Conservation (phyloP, 2,113 vertebrate genomes). For the Takifugu flavidus region DNA sequence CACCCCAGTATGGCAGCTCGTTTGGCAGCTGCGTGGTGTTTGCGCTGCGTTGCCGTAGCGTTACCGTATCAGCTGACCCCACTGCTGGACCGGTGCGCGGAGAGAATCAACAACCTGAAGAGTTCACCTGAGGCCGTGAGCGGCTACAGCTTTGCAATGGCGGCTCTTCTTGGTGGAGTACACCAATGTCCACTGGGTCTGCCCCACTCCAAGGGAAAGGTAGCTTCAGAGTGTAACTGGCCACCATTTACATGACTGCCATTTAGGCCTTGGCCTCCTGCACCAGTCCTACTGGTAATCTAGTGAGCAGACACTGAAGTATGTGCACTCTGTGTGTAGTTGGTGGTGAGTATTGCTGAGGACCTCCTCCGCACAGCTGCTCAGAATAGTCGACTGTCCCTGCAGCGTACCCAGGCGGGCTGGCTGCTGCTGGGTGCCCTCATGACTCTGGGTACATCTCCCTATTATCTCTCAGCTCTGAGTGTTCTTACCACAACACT, state of each 20-base stretch:
- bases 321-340: conserved; percentile 64
- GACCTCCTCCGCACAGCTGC: conserved; percentile 93
- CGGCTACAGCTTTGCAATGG: conserved; percentile 98
- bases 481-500: background rate
- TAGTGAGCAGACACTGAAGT: background rate
- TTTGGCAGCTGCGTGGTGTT: conserved; percentile 92
- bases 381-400: conserved; percentile 93
- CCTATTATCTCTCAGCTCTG: background rate
- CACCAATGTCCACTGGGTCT: conserved; percentile 96
- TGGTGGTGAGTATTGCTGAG: conserved; percentile 97
- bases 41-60: conserved; percentile 93
- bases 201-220: conserved; percentile 97
- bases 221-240: conserved; percentile 33
- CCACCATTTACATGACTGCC: too few relatives aligned
- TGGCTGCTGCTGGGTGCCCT: conserved; percentile 97
- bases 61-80: conserved; percentile 94
- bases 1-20: conserved; percentile 98
- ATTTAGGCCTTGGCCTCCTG: background rate
- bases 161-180: conserved; percentile 92
- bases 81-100: conserved; percentile 90
- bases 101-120: conserved; percentile 95
- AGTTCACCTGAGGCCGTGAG: conserved; percentile 97
- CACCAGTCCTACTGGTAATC: background rate
- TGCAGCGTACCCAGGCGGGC: conserved; percentile 95
- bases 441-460: conserved; percentile 89